phyloP scores from a whole-genome alignment of 2,888 invertebrate genomes.

The Sclerodermus sp. region DNA sequence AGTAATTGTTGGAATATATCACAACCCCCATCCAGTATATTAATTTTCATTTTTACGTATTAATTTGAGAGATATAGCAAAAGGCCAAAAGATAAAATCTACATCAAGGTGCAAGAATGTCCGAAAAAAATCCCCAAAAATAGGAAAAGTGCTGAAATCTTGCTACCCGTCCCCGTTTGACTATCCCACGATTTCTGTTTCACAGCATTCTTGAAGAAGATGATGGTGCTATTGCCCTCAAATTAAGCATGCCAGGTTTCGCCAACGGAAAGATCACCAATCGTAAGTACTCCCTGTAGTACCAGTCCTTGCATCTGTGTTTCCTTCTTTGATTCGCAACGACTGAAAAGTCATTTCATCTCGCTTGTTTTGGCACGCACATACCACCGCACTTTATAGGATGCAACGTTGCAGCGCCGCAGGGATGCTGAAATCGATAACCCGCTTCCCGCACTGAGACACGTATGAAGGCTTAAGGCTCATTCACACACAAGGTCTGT shows the following conservation, averaged over 20 bases:
- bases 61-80: no score
- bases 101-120: no score
- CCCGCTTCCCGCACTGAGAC: slow-evolving; percentile 29
- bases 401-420: slow-evolving; percentile 39
- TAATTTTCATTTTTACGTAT: no score
- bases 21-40: no score
- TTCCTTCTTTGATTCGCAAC: neutral
- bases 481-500: slow-evolving; percentile 18
- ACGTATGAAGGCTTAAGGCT: slow-evolving; percentile 20
- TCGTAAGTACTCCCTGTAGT: slow-evolving; percentile 50
- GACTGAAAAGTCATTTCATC: neutral
- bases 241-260: slow-evolving; percentile 31
- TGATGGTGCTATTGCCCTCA: slow-evolving; percentile 59
- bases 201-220: slow-evolving; percentile 80
- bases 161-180: slow-evolving; percentile 35
- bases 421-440: slow-evolving; percentile 49
- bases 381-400: slow-evolving; percentile 38
- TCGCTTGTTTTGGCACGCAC: slow-evolving; percentile 10
- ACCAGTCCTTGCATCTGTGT: slow-evolving; percentile 7
- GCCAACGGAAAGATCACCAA: slow-evolving; percentile 32
- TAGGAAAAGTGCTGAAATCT: neutral
- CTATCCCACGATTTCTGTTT: slow-evolving; percentile 53
- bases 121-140: neutral
- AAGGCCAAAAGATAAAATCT: no score
- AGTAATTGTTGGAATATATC: no score